These are phyloP conservation scores for Gobionotothen gibberifrons DNA, from an alignment of 2,797 vertebrate genomes.

Conservation along the genomic window DNA sequence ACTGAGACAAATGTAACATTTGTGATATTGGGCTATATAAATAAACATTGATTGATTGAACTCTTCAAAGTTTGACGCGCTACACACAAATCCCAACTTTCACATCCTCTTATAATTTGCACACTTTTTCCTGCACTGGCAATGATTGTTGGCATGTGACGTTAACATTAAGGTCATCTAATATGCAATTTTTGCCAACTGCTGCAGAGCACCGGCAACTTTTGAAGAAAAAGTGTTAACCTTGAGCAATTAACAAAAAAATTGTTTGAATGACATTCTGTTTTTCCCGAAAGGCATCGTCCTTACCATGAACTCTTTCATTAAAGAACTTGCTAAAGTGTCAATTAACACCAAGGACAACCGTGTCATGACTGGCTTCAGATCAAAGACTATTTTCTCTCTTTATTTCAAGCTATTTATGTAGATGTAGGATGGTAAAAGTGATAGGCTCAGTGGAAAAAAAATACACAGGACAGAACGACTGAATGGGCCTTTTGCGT, in stretches of 20 bases:
- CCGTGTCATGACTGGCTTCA: not conserved
- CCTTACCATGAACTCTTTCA: not conserved
- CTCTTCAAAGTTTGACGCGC: not conserved
- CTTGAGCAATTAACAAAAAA: not conserved
- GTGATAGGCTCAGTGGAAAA: not conserved
- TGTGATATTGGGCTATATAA: no score
- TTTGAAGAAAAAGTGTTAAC: not conserved
- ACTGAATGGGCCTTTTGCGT: not conserved
- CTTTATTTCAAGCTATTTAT: not conserved
- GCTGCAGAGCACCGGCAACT: not conserved
- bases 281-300: not conserved
- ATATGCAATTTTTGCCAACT: not conserved
- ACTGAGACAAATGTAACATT: no score
- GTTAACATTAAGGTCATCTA: not conserved
- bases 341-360: constrained; percentile 8
- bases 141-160: not conserved
- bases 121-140: not conserved
- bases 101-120: not conserved
- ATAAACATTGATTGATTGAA: no score
- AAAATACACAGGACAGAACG: not conserved
- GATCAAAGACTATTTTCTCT: not conserved
- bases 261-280: not conserved
- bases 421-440: not conserved
- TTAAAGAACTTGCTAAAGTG: not conserved
- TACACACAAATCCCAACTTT: not conserved